Evolutionary conservation across 2,888 invertebrate species (phyloP).

Genomic region (Dryocosmus kuriphilus): DNA sequence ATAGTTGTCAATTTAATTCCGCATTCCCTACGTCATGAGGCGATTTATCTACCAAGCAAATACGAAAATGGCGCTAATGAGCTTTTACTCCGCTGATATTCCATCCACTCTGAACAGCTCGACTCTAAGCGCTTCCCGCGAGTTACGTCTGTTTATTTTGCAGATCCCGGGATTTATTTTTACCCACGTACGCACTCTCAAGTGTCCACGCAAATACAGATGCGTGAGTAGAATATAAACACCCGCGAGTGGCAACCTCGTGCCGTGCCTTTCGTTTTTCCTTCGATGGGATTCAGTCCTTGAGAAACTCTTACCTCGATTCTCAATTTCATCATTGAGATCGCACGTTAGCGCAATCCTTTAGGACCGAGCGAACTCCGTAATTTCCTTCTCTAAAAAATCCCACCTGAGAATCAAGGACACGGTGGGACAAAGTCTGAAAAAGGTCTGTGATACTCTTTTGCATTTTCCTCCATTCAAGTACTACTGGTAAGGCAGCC

Average conservation of each 20-base stretch:
- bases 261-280: conserved; percentile 75
- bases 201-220: conserved; percentile 4
- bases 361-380: conserved; percentile 46
- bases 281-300: conserved; percentile 70
- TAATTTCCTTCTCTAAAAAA: conserved; percentile 43
- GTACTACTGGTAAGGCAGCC: too few relatives aligned
- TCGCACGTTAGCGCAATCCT: conserved; percentile 54
- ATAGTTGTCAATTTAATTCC: neutral
- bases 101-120: neutral
- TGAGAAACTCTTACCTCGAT: conserved; percentile 74
- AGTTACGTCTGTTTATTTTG: conserved; percentile 26
- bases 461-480: too few relatives aligned
- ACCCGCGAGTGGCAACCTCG: conserved; percentile 40
- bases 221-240: conserved; percentile 26
- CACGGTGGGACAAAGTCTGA: neutral
- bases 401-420: conserved; percentile 18
- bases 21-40: neutral
- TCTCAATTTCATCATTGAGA: conserved; percentile 73
- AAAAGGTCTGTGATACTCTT: conserved; percentile 29
- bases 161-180: conserved; percentile 27
- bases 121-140: conserved; percentile 2
- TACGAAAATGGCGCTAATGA: conserved; percentile 22
- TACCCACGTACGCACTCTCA: conserved; percentile 27
- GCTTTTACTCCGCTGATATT: conserved; percentile 28
- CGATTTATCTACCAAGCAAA: conserved; percentile 16